These are phyloP conservation scores for Tetramorium bicarinatum DNA, from an alignment of 2,888 invertebrate genomes.

Conservation along the genomic window DNA sequence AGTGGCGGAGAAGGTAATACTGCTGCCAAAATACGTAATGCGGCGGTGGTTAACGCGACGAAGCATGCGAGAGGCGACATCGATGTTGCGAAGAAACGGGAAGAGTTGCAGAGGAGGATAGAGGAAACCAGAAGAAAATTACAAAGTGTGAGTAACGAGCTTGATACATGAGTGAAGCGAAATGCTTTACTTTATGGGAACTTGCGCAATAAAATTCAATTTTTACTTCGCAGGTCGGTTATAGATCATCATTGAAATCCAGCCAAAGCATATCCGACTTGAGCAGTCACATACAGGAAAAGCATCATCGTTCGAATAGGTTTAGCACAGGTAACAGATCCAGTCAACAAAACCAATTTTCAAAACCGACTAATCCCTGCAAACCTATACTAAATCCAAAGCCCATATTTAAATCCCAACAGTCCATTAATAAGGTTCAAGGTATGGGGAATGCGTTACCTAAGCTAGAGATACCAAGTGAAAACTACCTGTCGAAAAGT, in stretches of 20 bases:
- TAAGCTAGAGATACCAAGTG: conserved; percentile 79
- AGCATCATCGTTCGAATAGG: conserved; percentile 82
- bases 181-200: background rate
- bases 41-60: conserved; percentile 88
- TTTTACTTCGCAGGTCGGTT: conserved; percentile 89
- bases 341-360: conserved; percentile 81
- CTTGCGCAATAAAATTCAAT: background rate
- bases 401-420: conserved; percentile 80
- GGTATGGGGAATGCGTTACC: conserved; percentile 80
- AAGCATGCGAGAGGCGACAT: conserved; percentile 88
- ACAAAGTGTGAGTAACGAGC: conserved; percentile 91
- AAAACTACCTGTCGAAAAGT: conserved; percentile 81
- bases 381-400: conserved; percentile 82
- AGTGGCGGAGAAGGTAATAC: conserved; percentile 79
- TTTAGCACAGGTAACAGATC: conserved; percentile 83
- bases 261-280: conserved; percentile 96
- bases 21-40: conserved; percentile 86
- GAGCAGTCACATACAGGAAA: conserved; percentile 90
- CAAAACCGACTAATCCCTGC: conserved; percentile 82
- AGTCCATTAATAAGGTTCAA: conserved; percentile 81
- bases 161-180: background rate
- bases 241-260: conserved; percentile 92
- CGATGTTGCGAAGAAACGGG: conserved; percentile 90
- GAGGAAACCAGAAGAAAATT: conserved; percentile 95
- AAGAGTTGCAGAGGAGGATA: conserved; percentile 93